These are phyloP conservation scores for Daboia siamensis DNA, from an alignment of 2,113 vertebrate genomes.

Conservation along the genomic window DNA sequence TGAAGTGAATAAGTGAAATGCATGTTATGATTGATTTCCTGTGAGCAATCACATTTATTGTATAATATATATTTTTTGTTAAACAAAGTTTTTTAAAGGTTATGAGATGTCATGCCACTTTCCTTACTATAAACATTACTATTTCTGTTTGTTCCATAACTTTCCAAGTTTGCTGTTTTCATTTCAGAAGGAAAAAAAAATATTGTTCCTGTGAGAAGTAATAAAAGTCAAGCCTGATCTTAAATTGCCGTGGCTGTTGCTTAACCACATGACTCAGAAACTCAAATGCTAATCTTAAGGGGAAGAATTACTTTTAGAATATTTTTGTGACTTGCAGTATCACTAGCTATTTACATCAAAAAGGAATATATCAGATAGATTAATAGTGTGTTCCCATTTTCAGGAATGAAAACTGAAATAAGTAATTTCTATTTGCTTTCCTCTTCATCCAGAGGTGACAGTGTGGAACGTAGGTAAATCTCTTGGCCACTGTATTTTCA, in stretches of 20 bases:
- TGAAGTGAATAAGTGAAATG: constrained; percentile 59
- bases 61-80: constrained; percentile 57
- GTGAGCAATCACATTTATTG: constrained; percentile 11
- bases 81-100: constrained; percentile 60
- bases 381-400: background rate
- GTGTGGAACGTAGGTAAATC: background rate
- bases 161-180: constrained; percentile 25
- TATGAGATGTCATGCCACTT: constrained; percentile 25
- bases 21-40: constrained; percentile 37
- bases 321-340: background rate
- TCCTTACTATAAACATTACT: background rate
- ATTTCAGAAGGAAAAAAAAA: constrained; percentile 15
- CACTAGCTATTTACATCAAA: background rate
- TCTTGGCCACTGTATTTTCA: background rate
- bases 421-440: background rate
- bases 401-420: background rate
- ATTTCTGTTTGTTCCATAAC: constrained; percentile 15
- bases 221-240: constrained; percentile 40
- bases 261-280: constrained; percentile 14
- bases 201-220: constrained; percentile 26
- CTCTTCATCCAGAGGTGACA: background rate
- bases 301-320: background rate
- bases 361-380: background rate
- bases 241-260: constrained; percentile 28
- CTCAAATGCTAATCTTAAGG: constrained; percentile 18